Evolutionary conservation across 2,113 vertebrate genomes (phyloP).

Genomic region (Diadophis punctatus): DNA sequence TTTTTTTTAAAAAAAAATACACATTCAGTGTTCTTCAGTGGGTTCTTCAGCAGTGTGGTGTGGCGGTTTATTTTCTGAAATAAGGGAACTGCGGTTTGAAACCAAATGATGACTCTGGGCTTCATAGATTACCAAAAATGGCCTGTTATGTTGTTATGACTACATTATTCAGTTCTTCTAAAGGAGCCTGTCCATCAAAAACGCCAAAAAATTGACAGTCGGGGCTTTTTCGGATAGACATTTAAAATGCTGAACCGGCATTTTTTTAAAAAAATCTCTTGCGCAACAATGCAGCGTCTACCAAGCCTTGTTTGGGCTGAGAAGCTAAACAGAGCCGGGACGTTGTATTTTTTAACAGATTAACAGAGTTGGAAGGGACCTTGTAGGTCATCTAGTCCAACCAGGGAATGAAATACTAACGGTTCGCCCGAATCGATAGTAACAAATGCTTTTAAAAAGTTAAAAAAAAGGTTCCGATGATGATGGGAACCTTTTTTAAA

Average conservation of each 20-base stretch:
- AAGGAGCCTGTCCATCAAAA: background rate
- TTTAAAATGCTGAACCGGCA: background rate
- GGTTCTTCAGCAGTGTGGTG: background rate
- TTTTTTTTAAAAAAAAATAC: too few species aligned
- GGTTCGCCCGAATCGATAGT: too few species aligned
- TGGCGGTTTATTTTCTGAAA: background rate
- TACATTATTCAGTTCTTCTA: background rate
- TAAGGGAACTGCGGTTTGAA: background rate
- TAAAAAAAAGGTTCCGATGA: too few species aligned
- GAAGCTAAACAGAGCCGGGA: background rate
- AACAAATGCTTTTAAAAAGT: too few species aligned
- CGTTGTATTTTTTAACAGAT: too few species aligned
- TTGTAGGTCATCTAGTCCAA: too few species aligned
- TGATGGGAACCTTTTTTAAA: too few species aligned
- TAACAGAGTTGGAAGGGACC: too few species aligned
- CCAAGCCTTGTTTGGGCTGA: background rate
- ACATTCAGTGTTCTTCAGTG: too few species aligned
- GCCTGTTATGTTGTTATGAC: background rate
- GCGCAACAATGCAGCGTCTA: background rate
- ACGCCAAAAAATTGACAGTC: background rate
- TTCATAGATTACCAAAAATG: background rate
- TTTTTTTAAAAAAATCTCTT: background rate
- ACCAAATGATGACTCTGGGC: background rate
- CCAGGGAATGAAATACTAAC: too few species aligned
- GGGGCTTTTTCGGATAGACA: background rate